Evolutionary conservation across 2,797 vertebrate genomes (phyloP).

Genomic region (Sandelia bainsii): DNA sequence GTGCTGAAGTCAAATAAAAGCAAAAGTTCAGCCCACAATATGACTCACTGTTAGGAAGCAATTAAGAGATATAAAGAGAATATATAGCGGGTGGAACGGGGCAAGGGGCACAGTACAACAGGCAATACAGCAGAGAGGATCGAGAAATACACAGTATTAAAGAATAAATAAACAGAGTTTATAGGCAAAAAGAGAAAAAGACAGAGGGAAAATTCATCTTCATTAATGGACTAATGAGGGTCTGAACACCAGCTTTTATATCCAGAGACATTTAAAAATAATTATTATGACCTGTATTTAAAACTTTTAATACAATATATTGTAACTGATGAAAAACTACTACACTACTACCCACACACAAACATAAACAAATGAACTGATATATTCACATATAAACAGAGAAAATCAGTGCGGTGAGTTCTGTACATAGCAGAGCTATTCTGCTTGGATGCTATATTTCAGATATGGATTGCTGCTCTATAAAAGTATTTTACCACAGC

Average conservation of each 20-base stretch:
- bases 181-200: conserved; percentile 42
- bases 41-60: conserved; percentile 70
- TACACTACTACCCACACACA: conserved; percentile 55
- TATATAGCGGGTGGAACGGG: conserved; percentile 41
- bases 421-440: conserved; percentile 78
- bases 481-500: conserved; percentile 88
- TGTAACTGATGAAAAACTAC: conserved; percentile 65
- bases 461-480: conserved; percentile 85
- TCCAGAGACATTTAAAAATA: conserved; percentile 76
- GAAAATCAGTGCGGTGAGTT: conserved; percentile 63
- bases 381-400: conserved; percentile 61
- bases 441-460: conserved; percentile 86
- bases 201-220: conserved; percentile 63
- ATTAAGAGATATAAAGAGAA: conserved; percentile 72
- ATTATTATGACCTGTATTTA: conserved; percentile 79
- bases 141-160: conserved; percentile 56
- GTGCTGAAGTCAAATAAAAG: conserved; percentile 75
- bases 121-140: conserved; percentile 49
- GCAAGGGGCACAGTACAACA: conserved; percentile 44
- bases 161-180: conserved; percentile 52
- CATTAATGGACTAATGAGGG: conserved; percentile 85
- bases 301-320: conserved; percentile 71
- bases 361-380: conserved; percentile 37
- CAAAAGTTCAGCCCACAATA: conserved; percentile 66
- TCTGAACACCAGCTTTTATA: conserved; percentile 89